Percentiles rank a stretch among this genome's conserved stretches.
These are phyloP conservation scores for Anarhynchus alexandrinus DNA, from an alignment of 2,113 vertebrate species.

Conservation along the genomic window DNA sequence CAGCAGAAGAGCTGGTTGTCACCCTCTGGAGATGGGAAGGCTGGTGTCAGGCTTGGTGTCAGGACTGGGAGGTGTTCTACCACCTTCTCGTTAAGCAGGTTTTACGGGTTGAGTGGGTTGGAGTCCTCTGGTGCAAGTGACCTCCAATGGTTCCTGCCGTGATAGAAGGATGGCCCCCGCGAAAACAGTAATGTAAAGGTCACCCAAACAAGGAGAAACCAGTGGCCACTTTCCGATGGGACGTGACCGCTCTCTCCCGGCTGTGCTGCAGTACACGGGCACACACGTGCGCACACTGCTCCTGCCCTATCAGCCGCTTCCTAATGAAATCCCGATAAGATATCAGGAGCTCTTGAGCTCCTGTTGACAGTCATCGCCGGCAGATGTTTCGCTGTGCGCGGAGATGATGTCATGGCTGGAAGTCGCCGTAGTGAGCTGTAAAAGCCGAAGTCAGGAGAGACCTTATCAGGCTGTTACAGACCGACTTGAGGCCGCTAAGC, in stretches of 20 bases:
- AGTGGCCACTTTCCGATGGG: not conserved
- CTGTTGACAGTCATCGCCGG: not conserved
- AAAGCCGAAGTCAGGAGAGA: not conserved
- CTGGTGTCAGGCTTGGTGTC: not conserved
- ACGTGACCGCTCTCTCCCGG: not conserved
- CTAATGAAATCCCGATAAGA: not conserved
- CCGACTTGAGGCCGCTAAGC: not conserved
- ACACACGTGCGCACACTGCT: not conserved
- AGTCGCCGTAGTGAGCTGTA: not conserved
- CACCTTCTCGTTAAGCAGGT: not conserved
- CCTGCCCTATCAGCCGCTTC: not conserved
- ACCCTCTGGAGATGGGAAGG: not conserved
- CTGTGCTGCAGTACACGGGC: accelerated
- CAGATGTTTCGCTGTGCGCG: not conserved
- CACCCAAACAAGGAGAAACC: not conserved
- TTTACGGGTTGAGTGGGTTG: slow-evolving; percentile 37
- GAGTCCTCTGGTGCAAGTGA: not conserved
- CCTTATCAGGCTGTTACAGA: slow-evolving; percentile 20
- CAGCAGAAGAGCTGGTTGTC: not conserved
- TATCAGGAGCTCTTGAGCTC: not conserved
- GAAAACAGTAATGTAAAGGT: not conserved
- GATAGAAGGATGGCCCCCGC: not conserved
- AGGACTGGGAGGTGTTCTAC: not conserved
- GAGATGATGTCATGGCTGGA: slow-evolving; percentile 6
- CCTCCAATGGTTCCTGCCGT: not conserved